Evolutionary conservation across 92 coral and sea anemone genomes (phyloP).

Genomic region (Paragorgia papillata): DNA sequence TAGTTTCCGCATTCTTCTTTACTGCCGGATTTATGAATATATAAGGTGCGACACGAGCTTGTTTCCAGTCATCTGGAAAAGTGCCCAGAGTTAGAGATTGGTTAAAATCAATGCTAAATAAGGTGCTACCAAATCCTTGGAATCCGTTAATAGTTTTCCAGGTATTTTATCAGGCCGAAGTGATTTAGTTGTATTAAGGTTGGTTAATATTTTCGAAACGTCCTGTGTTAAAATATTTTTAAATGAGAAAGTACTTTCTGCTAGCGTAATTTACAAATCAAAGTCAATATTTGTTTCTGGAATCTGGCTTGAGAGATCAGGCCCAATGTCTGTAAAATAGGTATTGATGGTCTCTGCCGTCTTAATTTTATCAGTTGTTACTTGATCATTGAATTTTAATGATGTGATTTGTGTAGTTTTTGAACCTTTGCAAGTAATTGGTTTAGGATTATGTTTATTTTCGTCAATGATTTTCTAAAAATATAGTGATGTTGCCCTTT

Average conservation of each 20-base stretch:
- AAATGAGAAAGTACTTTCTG: too few species aligned
- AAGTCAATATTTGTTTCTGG: background rate
- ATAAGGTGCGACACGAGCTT: background rate
- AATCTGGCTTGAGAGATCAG: slow-evolving; percentile 6
- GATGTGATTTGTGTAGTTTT: background rate
- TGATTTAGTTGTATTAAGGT: background rate
- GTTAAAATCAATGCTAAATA: background rate
- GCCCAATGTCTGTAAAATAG: background rate
- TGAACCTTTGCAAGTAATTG: too few species aligned
- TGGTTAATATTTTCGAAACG: too few species aligned
- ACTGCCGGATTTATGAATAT: background rate
- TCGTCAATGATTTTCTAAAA: too few species aligned
- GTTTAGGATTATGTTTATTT: too few species aligned
- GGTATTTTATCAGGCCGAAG: slow-evolving; percentile 1
- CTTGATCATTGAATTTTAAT: background rate
- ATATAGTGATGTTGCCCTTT: too few species aligned
- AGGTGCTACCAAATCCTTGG: background rate
- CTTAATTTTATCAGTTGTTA: background rate
- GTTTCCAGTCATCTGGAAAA: background rate
- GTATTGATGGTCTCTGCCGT: background rate
- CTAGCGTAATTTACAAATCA: too few species aligned
- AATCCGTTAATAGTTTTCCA: background rate
- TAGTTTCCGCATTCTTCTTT: slow-evolving; percentile 3
- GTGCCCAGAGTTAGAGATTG: background rate
- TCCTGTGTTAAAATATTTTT: too few species aligned